These are phyloP conservation scores for Pachycephus smyrnensis DNA, from an alignment of 2,888 invertebrate species.

Conservation along the genomic window DNA sequence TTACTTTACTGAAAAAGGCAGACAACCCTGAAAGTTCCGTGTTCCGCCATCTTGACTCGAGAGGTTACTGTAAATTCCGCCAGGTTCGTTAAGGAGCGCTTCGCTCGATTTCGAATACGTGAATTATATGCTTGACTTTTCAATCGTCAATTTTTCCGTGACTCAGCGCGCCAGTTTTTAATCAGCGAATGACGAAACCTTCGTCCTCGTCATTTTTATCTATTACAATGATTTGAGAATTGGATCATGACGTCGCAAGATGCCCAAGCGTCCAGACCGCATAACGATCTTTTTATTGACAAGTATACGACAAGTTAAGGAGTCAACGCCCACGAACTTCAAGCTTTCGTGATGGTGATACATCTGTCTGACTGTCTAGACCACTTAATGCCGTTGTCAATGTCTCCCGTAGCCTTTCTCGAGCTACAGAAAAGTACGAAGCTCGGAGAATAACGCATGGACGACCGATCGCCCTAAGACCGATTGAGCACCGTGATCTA, in stretches of 20 bases:
- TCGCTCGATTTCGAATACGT: background rate
- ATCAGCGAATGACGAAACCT: background rate
- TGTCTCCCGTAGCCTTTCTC: slow-evolving; percentile 22
- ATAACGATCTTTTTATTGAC: slow-evolving; percentile 53
- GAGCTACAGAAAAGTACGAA: background rate
- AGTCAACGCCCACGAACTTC: slow-evolving; percentile 39
- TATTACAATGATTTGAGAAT: background rate
- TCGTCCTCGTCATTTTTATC: background rate
- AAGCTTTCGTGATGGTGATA: slow-evolving; percentile 29
- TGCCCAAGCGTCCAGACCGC: slow-evolving; percentile 32
- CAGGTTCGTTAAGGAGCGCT: no score
- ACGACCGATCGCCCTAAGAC: background rate
- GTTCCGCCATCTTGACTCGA: slow-evolving; percentile 22
- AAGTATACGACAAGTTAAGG: slow-evolving; percentile 46
- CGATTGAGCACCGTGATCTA: background rate
- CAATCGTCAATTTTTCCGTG: background rate
- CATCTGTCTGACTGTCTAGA: slow-evolving; percentile 23
- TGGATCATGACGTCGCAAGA: background rate
- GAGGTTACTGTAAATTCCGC: background rate
- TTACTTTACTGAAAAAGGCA: slow-evolving; percentile 26
- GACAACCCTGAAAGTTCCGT: slow-evolving; percentile 7
- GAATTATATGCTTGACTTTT: background rate
- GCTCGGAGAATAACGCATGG: background rate
- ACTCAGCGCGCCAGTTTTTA: background rate
- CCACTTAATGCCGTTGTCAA: slow-evolving; percentile 24